Conservation (phyloP, 2,113 vertebrate genomes). For the Diadophis punctatus region DNA sequence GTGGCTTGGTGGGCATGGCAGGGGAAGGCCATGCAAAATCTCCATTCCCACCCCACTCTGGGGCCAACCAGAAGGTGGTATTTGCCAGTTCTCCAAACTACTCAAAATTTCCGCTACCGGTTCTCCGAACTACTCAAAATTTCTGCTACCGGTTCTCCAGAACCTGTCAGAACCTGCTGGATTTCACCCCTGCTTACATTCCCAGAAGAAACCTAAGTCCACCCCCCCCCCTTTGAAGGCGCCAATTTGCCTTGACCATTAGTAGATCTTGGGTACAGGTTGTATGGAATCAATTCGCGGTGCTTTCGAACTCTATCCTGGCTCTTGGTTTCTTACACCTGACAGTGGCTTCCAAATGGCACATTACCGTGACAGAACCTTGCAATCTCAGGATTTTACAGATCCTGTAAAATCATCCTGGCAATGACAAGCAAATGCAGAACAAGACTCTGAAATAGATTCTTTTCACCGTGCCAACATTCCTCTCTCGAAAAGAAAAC, state of each 20-base stretch:
- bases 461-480: conserved; percentile 51
- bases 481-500: conserved; percentile 34
- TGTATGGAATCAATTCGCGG: neutral
- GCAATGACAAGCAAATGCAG: neutral
- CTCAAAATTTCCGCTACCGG: too few relatives aligned
- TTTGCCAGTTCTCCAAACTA: too few relatives aligned
- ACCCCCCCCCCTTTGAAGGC: neutral
- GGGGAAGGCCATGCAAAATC: too few relatives aligned
- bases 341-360: neutral
- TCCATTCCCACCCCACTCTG: too few relatives aligned
- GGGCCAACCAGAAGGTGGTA: too few relatives aligned
- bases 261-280: neutral
- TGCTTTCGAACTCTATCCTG: neutral
- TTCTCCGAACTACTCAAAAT: too few relatives aligned
- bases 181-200: neutral
- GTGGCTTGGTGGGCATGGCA: too few relatives aligned
- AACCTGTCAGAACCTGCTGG: too few relatives aligned
- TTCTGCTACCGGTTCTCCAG: too few relatives aligned
- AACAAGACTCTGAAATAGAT: conserved; percentile 5
- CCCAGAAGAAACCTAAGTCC: neutral
- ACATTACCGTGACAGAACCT: neutral
- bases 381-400: neutral
- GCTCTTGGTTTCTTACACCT: neutral
- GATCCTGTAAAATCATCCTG: conserved; percentile 29
- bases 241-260: neutral